Evolutionary conservation across 1,140 invertebrate genomes (phyloP), one percentile per base, ranked within the genome.

Genomic region (Polyergus mexicanus): DNA sequence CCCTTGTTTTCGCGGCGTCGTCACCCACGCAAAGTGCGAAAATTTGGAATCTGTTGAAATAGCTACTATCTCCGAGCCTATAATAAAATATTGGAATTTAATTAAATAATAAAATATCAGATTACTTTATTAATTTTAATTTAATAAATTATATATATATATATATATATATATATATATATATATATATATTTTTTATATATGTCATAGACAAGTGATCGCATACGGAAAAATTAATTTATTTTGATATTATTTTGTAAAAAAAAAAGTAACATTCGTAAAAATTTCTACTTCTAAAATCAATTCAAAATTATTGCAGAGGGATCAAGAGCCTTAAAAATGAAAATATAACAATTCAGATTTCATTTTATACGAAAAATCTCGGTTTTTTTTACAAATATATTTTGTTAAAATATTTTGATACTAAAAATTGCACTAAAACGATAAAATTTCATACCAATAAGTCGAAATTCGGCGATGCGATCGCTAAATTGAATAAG

Each of bases 1-100:
- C 91, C 98, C 99, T 94, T 99, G 96, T 93, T 99, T 99, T 35
- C 99, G 96, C 3, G 98, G 97, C 0, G 98, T 99, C 92, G 98
- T 98, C 56, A 98, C 96, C 98, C 98, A 99, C 0, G 98, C 98
- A 90, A 98, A 96, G 94, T 99, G 98, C 22, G 96, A 96, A 94
- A 97, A 98, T 92, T 98, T 97, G 38, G 97, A 98, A 94, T 99
- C 98, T 44, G 98, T 98, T 75, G 98, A 98, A 77, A 96, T 97
- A 68, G 96, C 98, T 89, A 99, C 95, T 11, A 99, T 95, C 91
- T 98, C 97, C 92, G 97, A 98, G 32, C 92, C 95, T 92, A 2
- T 16, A 35, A 25, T 2, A 77, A 44, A 44, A 77, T 16, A 19
- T 5, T 5, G 13, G 22, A 77, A 68, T 47, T 77, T 19, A 65